Base-by-base conservation (phyloP, 2,797 vertebrate species). In the Enteromius mattozi region DNA sequence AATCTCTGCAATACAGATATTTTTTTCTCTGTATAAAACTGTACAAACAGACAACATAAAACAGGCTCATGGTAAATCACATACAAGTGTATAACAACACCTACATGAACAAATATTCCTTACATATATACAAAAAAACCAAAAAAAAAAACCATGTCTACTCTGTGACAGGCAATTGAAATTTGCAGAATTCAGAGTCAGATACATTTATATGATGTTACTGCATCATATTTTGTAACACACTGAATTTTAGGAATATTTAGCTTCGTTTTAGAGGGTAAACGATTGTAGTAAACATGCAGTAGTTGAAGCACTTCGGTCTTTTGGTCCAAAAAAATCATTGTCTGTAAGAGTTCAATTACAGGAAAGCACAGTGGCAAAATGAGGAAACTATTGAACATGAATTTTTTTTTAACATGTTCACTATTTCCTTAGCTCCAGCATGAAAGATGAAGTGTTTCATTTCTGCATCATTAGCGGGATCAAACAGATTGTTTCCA, bases 231-330 rank as follows among this genome's bases (percentile, higher is more conserved):
- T 80, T 71, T 68, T 47, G 42, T 7, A 82, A 82, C 70, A 71
- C 8, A 49, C 47, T 21, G 68, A 45, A 77, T 77, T 86, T 86
- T 35, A 59, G 30, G 51, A 78, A 85, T 86, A 85, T 70, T 83
- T n/a, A 47, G 83, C 30, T 81, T 84, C 14, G 71, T 84, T 82
- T 83, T 71, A 78, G 71, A 84, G 84, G 85, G 78, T 88, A 87
- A 88, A 87, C 70, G 81, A n/a, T 49, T 80, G 83, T 82, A 49
- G 82, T 80, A 88, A 89, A 86, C 87, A 88, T 87, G 87, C 81
- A 84, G 78, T 76, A 85, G 71, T 86, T 89, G 88, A 89, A 91
- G 90, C 91, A 91, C 90, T 92, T 92, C 87, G 89, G 90, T 88
- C 83, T 90, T 92, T 89, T 90, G 90, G 90, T 91, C 89, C 89